Conservation (phyloP, 2,888 invertebrate species). For the Callyntrura sp. region DNA sequence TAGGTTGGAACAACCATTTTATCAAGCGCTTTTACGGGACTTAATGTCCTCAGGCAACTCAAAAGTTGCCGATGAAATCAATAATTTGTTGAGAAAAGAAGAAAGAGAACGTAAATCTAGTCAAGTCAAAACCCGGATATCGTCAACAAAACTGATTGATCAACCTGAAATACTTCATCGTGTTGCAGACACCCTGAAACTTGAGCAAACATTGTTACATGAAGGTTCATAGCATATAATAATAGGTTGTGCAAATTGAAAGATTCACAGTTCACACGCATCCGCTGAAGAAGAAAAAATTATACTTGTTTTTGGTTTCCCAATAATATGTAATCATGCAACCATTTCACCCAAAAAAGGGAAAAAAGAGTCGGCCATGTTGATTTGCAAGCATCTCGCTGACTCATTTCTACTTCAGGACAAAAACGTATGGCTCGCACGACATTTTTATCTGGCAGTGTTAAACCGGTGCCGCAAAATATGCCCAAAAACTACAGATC, state of each 20-base stretch:
- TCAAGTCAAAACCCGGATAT: constrained; percentile 54
- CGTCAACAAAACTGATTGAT: constrained; percentile 42
- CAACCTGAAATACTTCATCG: constrained; percentile 61
- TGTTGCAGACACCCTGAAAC: constrained; percentile 66
- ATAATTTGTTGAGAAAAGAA: constrained; percentile 77
- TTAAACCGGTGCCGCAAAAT: constrained; percentile 69
- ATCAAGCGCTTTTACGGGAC: constrained; percentile 66
- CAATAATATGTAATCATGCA: constrained; percentile 19
- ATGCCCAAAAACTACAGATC: constrained; percentile 63
- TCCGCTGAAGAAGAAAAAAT: background rate
- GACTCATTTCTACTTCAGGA: constrained; percentile 77
- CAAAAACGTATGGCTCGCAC: constrained; percentile 59
- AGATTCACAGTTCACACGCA: background rate
- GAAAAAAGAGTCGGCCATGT: constrained; percentile 78
- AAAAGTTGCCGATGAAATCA: constrained; percentile 78
- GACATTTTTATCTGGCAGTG: constrained; percentile 75
- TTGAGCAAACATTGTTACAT: constrained; percentile 66
- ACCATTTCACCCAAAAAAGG: constrained; percentile 56
- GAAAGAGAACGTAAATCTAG: constrained; percentile 75
- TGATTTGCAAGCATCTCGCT: constrained; percentile 75
- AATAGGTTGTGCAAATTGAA: background rate
- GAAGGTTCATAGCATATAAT: constrained; percentile 60
- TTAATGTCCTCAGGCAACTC: constrained; percentile 74
- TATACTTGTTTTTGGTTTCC: constrained; percentile 13
- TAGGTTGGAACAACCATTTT: constrained; percentile 73